Conservation (phyloP, 2,888 invertebrate species). For the Sturmia bella region DNA sequence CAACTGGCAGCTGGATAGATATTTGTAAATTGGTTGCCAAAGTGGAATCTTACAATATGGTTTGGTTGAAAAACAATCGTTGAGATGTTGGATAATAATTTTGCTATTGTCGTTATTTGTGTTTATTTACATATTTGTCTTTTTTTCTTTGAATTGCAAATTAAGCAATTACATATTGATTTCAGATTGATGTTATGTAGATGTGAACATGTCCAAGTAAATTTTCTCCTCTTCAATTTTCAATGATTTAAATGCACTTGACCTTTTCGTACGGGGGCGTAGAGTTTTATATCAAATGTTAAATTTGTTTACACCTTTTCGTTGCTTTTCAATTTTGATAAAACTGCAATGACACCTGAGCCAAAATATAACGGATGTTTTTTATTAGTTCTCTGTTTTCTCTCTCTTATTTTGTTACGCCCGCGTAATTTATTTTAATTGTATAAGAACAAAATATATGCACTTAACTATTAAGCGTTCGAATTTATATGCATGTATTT, state of each 20-base stretch:
- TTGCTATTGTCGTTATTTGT: not conserved
- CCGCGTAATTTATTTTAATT: constrained; percentile 36
- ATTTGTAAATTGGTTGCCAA: constrained; percentile 44
- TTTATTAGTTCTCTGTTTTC: constrained; percentile 13
- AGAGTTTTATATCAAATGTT: constrained; percentile 4
- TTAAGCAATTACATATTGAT: constrained; percentile 57
- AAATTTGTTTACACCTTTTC: not conserved
- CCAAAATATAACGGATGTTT: constrained; percentile 54
- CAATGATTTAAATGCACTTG: not conserved
- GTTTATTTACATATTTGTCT: not conserved
- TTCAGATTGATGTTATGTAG: constrained; percentile 29
- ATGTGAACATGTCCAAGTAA: not conserved
- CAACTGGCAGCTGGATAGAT: constrained; percentile 43
- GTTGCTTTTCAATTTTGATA: constrained; percentile 13
- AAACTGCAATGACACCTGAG: constrained; percentile 41
- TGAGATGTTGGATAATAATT: not conserved
- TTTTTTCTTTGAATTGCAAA: constrained; percentile 57
- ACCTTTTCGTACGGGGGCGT: not conserved
- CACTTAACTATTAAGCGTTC: too few relatives aligned
- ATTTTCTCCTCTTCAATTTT: not conserved
- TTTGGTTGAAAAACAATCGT: not conserved
- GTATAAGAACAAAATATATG: not conserved
- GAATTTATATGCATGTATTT: not conserved
- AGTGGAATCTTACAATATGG: constrained; percentile 45
- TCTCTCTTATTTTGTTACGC: constrained; percentile 40